Base-by-base conservation (phyloP, 2,888 invertebrate species). In the Unio delphinus region DNA sequence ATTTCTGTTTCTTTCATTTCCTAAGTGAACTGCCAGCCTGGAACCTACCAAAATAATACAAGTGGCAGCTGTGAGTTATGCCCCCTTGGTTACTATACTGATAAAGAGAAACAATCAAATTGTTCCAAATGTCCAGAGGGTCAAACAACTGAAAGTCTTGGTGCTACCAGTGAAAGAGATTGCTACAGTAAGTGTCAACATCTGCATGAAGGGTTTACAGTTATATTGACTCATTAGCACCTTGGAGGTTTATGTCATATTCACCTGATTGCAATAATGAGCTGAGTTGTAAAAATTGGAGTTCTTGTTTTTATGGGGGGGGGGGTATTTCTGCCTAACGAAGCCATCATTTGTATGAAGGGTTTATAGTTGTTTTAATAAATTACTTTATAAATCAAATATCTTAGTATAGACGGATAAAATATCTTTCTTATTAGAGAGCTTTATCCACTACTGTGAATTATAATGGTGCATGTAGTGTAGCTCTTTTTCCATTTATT, bases 21-120 rank as follows among this genome's bases (percentile, higher is more conserved):
- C 77, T 28, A 78, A 88, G 88, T 87, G 62, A 83, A 85, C 60
- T 88, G 88, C 78, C 83, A 83, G 3, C 67, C 74, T 62, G 87
- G 87, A 1, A 83, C 83, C 30, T 84, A 78, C 68, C 80, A 78
- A 67, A 74, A 80, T 72, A 68, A 70, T 8, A 64, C 61, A n/a
- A 64, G 60, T 11, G 66, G 68, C 55, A 68, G 70, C 18, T 84
- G 85, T 79, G 72, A 77, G 62, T 67, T 72, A n/a, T 89, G 89
- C 74, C 82, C 86, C 15, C 60, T 70, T 28, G 89, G 88, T 8
- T 78, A 72, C 17, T 89, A 83, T 70, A 85, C 86, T 70, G 80
- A 81, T 57, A 62, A 70, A 23, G 82, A 82, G 55, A 84, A 80
- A 65, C 83, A 86, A 61, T 69, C 71, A 8, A 26, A 73, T 8